Base-by-base conservation (phyloP, 2,797 vertebrate species). In the Rhabdophis nuchalis region DNA sequence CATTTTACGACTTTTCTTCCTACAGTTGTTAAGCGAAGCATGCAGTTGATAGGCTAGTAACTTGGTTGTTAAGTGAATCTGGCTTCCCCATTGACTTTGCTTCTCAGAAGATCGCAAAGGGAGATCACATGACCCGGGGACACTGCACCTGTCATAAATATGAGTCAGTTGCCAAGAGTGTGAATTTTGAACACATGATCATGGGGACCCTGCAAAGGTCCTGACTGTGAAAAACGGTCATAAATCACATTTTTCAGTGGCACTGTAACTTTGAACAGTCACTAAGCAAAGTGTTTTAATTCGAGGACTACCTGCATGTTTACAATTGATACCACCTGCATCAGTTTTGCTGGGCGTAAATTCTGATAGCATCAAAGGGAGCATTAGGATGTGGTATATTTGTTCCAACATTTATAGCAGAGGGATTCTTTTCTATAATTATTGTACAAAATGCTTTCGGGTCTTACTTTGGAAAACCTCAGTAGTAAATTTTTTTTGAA, bases 381-480 rank as follows among this genome's bases (percentile, higher is more conserved):
- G 36, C 10, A 27, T 50, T 60, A 86, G 36, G 86, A 23, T 72
- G 56, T 10, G 18, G 56, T 57, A 5, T 46, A 50, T 4, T 88
- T 87, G 60, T 41, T 88, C 18, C 56, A 94, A 94, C 85, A 86
- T 90, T 57, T 2, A 23, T 82, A 52, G 88, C 92, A 89, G 94
- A 92, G 72, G 86, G 82, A 85, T 25, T 94, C 95, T 96, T 61
- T 50, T 41, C 10, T 36, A 89, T 10, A 86, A 41, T 60, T 46
- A 0, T 89, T 88, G 90, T 85, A 95, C 93, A 92, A 95, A 89
- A 92, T 96, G 91, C 82, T 86, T 94, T 92, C 93, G 58, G 91
- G 85, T 88, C 92, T 94, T 91, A 77, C 95, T 93, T 92, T 93
- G 93, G 93, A 95, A 96, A 95, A 82, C 93, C 32, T 36, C 27